A percentile compares a stretch with the other conserved stretches of the same genome.
phyloP scores from a whole-genome alignment of 2,797 vertebrate species.

The Chaetophractus vellerosus region DNA sequence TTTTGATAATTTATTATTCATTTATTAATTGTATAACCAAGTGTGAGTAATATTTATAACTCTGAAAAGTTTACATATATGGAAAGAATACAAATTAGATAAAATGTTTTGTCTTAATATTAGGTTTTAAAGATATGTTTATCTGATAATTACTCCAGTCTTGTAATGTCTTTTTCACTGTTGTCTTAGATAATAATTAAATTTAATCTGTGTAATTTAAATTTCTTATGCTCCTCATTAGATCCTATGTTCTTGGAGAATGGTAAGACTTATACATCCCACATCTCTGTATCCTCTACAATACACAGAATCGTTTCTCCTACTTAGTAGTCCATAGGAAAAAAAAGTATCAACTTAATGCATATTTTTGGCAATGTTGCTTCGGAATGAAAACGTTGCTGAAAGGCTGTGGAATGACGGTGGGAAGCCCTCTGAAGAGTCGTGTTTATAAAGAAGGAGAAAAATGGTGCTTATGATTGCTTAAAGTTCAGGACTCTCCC shows the following conservation, averaged over 20 bases:
- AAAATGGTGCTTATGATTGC: not conserved
- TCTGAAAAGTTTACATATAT: not conserved
- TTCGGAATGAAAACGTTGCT: not conserved
- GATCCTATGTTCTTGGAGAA: not conserved
- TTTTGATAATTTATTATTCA: not conserved
- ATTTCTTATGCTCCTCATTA: not conserved
- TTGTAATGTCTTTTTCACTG: not conserved
- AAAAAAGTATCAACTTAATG: not conserved
- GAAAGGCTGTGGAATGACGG: not conserved
- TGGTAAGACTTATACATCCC: not conserved
- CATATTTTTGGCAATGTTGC: not conserved
- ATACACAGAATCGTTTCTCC: not conserved
- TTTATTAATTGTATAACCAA: conserved; percentile 33
- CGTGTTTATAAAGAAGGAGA: not conserved
- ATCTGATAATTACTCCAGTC: not conserved
- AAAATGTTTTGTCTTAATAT: not conserved
- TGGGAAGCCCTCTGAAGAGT: not conserved
- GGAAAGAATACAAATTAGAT: not conserved
- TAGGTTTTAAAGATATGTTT: conserved; percentile 30
- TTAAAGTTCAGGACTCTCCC: not conserved
- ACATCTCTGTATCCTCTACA: not conserved
- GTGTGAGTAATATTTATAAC: not conserved
- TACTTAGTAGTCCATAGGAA: not conserved
- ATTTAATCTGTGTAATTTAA: not conserved
- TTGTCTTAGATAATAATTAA: conserved; percentile 6